Evolutionary conservation across 2,797 vertebrate species (phyloP).

Genomic region (Poeciliopsis infans): DNA sequence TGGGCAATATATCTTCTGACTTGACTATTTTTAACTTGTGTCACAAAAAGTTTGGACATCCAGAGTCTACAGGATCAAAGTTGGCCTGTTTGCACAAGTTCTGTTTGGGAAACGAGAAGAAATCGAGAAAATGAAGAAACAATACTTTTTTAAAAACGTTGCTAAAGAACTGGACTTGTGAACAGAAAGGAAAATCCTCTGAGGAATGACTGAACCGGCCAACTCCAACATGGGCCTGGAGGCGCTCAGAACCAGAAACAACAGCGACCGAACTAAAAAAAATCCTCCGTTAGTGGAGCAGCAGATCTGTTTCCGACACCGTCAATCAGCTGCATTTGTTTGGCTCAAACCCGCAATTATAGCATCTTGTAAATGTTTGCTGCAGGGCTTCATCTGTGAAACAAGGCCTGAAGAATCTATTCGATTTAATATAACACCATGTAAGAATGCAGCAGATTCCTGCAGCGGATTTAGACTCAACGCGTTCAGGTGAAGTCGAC

Average conservation of each 20-base stretch:
- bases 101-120: background rate
- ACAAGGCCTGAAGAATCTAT: background rate
- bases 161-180: constrained; percentile 31
- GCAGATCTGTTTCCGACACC: constrained; percentile 4
- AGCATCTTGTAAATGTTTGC: background rate
- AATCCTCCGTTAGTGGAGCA: constrained; percentile 19
- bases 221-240: constrained; percentile 55
- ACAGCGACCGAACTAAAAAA: constrained; percentile 18
- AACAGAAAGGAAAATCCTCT: constrained; percentile 54
- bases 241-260: constrained; percentile 53
- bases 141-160: constrained; percentile 5
- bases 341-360: background rate
- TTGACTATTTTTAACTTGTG: too few species aligned
- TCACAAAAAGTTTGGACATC: too few species aligned
- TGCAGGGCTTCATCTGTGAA: background rate
- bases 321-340: background rate
- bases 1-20: too few species aligned
- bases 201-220: constrained; percentile 60
- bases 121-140: background rate
- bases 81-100: constrained; percentile 26
- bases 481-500: background rate
- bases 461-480: background rate
- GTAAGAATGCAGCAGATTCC: background rate
- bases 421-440: background rate
- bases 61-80: constrained; percentile 15